These are phyloP conservation scores for Atta texana DNA, from an alignment of 1,140 invertebrate genomes.

Conservation along the genomic window DNA sequence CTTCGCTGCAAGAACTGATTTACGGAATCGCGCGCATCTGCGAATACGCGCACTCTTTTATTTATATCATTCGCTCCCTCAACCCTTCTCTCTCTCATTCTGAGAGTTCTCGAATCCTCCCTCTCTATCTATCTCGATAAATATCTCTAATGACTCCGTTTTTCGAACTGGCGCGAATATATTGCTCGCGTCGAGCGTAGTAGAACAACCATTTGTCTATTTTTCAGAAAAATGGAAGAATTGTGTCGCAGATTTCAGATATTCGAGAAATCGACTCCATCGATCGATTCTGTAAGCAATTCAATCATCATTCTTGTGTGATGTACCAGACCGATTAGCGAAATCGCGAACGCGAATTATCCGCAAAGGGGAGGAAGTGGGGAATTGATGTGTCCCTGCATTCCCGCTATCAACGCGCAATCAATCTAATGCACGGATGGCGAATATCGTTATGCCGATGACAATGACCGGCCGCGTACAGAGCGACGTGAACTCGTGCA, in stretches of 20 bases:
- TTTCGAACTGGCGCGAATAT: neutral
- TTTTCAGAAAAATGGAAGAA: neutral
- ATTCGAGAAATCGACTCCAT: neutral
- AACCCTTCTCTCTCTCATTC: too few relatives aligned
- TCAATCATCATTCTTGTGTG: slow-evolving; percentile 30
- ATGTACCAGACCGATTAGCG: neutral
- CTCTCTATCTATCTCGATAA: slow-evolving; percentile 5
- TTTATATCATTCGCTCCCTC: slow-evolving; percentile 1
- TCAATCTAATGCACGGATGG: slow-evolving; percentile 65
- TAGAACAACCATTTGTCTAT: neutral
- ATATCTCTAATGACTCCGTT: slow-evolving; percentile 48
- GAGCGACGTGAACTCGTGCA: neutral
- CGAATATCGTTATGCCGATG: slow-evolving; percentile 56
- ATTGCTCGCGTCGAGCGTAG: neutral
- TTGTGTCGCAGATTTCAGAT: neutral
- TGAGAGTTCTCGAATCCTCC: neutral
- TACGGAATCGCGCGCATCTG: slow-evolving; percentile 53
- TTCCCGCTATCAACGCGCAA: slow-evolving; percentile 45
- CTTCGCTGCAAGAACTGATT: slow-evolving; percentile 58
- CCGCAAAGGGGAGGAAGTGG: slow-evolving; percentile 37
- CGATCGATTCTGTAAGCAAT: neutral
- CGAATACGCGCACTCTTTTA: slow-evolving; percentile 23
- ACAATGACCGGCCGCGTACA: slow-evolving; percentile 46
- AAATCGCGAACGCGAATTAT: slow-evolving; percentile 62
- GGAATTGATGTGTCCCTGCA: slow-evolving; percentile 44